phyloP scores from a whole-genome alignment of 1,140 invertebrate genomes.

The Bombus difficillimus region DNA sequence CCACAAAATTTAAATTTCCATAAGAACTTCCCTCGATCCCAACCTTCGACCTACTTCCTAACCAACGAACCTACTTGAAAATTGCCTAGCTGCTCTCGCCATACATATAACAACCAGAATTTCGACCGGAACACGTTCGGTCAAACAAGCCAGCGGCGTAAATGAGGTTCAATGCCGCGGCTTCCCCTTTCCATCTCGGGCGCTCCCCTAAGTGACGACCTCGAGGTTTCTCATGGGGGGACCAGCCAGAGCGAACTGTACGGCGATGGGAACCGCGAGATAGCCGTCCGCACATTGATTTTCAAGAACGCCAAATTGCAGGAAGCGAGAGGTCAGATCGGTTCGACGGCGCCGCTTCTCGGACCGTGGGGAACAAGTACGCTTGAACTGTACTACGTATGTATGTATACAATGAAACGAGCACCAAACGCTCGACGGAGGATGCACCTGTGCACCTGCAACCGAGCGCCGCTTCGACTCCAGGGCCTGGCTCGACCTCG shows the following conservation, averaged over 20 bases:
- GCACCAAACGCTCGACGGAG: background rate
- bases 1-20: background rate
- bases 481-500: conserved; percentile 46
- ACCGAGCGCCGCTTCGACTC: conserved; percentile 15
- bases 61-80: background rate
- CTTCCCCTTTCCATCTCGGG: conserved; percentile 39
- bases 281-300: conserved; percentile 73
- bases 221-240: conserved; percentile 47
- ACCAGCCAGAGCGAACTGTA: conserved; percentile 27
- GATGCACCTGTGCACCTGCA: conserved; percentile 66
- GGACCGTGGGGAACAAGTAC: conserved; percentile 56
- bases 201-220: conserved; percentile 8
- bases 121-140: background rate
- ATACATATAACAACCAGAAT: background rate
- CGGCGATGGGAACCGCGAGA: conserved; percentile 71
- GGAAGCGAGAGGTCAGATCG: conserved; percentile 74
- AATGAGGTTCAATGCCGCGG: conserved; percentile 41
- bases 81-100: background rate
- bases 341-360: conserved; percentile 13
- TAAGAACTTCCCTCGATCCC: too few species aligned
- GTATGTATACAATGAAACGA: background rate
- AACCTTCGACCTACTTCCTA: background rate
- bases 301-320: conserved; percentile 76
- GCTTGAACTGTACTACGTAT: conserved; percentile 17
- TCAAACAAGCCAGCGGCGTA: conserved; percentile 49